Base-by-base conservation (phyloP, 2,797 vertebrate species). In the Micromesistius poutassou region DNA sequence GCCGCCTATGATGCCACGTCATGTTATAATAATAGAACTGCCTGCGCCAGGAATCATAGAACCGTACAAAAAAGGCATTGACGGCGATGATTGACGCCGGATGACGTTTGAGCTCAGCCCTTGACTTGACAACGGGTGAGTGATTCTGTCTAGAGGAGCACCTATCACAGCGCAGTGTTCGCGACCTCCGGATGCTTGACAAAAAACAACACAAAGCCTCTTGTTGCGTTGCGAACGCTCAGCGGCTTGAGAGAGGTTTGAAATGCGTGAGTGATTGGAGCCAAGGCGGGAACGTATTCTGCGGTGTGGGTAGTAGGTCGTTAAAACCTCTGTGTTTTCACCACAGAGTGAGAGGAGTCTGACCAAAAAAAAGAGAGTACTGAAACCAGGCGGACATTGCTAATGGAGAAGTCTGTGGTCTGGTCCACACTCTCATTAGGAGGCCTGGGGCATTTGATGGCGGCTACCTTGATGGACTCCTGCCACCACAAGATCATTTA, bases 401-500 rank as follows among this genome's bases (percentile, higher is more conserved):
- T 74, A 77, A 74, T 80, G 35, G 68, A 71, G 25, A 31, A 71
- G 68, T 30, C 28, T 4, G 9, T 30, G 12, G 68, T 71, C 16
- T 30, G 66, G 22, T 25, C 55, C 55, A 62, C 55, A n/a, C 55
- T 7, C 13, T 38, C 75, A 80, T 73, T 82, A 62, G 46, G 16
- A 78, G 86, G 73, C 74, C 9, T 0, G n/a, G 14, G 50, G 74
- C 40, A 72, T 42, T 36, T 62, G 62, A 75, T 13, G 46, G 72
- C 19, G 10, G 77, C 28, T 38, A 33, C 25, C 74, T 8, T 84
- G 78, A 83, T 78, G 74, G 83, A 81, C 66, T 81, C 40, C 75
- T 40, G 72, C 33, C 76, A 72, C 74, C 70, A 75, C 71, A n/a
- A 80, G 74, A 81, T 36, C 78, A 85, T 78, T 83, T 36, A 83